Evolutionary conservation across 2,797 vertebrate genomes (phyloP).

Genomic region (Glossophaga mutica): DNA sequence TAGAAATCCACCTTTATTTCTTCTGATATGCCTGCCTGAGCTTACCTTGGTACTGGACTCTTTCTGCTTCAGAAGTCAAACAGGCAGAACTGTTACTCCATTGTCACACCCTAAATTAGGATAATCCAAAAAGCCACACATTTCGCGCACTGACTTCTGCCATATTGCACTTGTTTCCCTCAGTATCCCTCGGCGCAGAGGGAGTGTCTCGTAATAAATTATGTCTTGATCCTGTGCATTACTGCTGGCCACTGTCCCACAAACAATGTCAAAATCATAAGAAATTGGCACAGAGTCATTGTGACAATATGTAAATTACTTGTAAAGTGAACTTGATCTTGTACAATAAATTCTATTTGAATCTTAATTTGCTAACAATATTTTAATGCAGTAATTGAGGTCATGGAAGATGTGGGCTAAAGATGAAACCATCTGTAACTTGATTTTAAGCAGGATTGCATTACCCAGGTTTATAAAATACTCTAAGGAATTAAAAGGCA

Average conservation of each 20-base stretch:
- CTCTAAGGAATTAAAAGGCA: slow-evolving; percentile 35
- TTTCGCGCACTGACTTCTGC: neutral
- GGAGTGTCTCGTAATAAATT: slow-evolving; percentile 67
- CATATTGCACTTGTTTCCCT: neutral
- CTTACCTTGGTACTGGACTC: neutral
- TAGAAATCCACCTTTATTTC: neutral
- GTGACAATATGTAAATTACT: slow-evolving; percentile 81
- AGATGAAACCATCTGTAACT: slow-evolving; percentile 79
- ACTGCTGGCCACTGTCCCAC: slow-evolving; percentile 72
- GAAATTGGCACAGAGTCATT: slow-evolving; percentile 71
- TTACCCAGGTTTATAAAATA: slow-evolving; percentile 44
- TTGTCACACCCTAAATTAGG: neutral
- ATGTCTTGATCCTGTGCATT: slow-evolving; percentile 54
- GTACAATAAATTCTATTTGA: slow-evolving; percentile 80
- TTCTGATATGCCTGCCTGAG: neutral
- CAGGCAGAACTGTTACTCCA: neutral
- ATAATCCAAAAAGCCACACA: neutral
- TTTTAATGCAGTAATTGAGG: slow-evolving; percentile 83
- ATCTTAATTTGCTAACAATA: slow-evolving; percentile 84
- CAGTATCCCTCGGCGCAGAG: neutral
- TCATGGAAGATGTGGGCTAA: slow-evolving; percentile 76
- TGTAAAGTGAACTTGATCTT: slow-evolving; percentile 76
- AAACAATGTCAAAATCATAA: slow-evolving; percentile 73
- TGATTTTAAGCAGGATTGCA: slow-evolving; percentile 66
- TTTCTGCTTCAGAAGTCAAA: neutral